These are phyloP conservation scores for Trissolcus japonicus DNA, from an alignment of 2,888 invertebrate genomes.

Conservation along the genomic window DNA sequence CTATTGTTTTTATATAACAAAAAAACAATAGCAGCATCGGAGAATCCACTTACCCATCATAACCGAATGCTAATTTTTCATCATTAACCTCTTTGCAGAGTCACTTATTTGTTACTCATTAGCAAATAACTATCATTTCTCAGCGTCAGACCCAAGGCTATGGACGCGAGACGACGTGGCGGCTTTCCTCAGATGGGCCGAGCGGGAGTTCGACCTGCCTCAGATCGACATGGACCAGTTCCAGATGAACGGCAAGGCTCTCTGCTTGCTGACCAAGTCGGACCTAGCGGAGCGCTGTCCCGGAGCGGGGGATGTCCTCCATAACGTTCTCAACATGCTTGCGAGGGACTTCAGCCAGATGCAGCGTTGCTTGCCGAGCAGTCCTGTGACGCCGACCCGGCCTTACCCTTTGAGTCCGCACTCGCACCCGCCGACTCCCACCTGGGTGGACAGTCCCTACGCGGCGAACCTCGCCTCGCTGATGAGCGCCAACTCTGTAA, in stretches of 20 bases:
- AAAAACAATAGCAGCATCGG: no score
- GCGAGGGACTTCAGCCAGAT: conserved; percentile 88
- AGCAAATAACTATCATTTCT: conserved; percentile 55
- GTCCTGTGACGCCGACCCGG: conserved; percentile 87
- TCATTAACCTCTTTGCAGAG: conserved; percentile 47
- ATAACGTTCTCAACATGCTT: conserved; percentile 93
- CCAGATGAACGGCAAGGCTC: conserved; percentile 97
- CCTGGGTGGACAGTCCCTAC: conserved; percentile 80
- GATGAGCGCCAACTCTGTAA: conserved; percentile 90
- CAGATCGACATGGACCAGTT: conserved; percentile 95
- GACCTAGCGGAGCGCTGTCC: conserved; percentile 95
- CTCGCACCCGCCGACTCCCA: conserved; percentile 88
- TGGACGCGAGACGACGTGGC: conserved; percentile 95
- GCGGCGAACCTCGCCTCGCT: conserved; percentile 83
- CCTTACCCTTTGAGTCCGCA: conserved; percentile 89
- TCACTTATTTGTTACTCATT: conserved; percentile 56
- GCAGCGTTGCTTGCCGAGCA: conserved; percentile 87
- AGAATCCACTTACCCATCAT: neutral
- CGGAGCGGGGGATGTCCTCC: conserved; percentile 94
- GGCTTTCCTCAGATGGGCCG: conserved; percentile 92
- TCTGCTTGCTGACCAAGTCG: conserved; percentile 91
- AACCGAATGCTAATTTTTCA: conserved; percentile 15
- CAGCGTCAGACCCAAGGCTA: conserved; percentile 89
- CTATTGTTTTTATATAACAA: no score
- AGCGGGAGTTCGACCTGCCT: conserved; percentile 93